Base-by-base conservation (phyloP, 1,140 invertebrate species). In the Polyergus mexicanus region DNA sequence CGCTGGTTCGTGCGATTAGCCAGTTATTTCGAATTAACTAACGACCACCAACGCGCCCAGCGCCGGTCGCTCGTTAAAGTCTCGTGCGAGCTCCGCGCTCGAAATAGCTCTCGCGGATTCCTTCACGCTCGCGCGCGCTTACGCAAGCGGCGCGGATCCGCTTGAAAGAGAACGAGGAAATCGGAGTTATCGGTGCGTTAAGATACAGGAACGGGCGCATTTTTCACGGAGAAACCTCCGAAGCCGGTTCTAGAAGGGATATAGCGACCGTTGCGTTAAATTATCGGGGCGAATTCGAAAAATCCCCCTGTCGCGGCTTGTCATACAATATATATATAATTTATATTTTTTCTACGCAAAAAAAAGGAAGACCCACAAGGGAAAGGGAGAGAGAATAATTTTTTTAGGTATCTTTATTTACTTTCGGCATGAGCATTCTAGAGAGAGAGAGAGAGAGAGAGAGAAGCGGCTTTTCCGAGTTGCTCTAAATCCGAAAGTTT, bases 11-110 rank as follows among this genome's bases (percentile, higher is more conserved):
- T 56, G 78, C 68, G 78, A 86, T 86, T 84, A 86, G 58, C 60
- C 51, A 78, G 66, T 84, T 84, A 86, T 86, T 74, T 86, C 58
- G 78, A 84, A 86, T 84, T 84, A 84, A 83, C 58, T 84, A 84
- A 86, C 81, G 72, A 77, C 41, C 72, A 54, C 32, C n/a, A 16
- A 16, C 25, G 6, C 28, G 22, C 28, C 22, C 35, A 32, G n/a
- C 19, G 75, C 60, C 60, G 75, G 19, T 22, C 54, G 83, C 72
- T 78, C 72, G 83, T 84, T 84, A 84, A 78, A 65, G 74, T 84
- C 72, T 84, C 72, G 68, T 74, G 78, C 68, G 68, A 56, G 81
- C 38, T 54, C 28, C 47, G 41, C 81, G 72, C 72, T 84, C 72
- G 58, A 77, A 84, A 84, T 75, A 84, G 60, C 81, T n/a, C 72